Conservation (phyloP, 2,113 vertebrate genomes). For the Trematomus loennbergii region DNA sequence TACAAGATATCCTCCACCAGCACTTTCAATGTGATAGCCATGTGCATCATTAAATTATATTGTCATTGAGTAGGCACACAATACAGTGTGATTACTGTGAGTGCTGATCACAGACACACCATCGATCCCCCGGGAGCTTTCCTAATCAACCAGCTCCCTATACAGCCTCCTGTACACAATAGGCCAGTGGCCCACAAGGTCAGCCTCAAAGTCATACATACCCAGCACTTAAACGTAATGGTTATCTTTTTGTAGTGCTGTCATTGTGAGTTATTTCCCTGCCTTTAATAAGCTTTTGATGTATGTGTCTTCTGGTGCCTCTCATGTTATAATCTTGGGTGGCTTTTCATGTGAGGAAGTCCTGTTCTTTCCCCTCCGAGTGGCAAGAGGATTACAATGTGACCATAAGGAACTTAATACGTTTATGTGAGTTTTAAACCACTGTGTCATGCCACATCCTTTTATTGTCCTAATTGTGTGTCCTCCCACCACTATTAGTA, state of each 20-base stretch:
- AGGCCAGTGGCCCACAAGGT: slow-evolving; percentile 71
- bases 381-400: slow-evolving; percentile 30
- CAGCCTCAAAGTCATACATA: slow-evolving; percentile 76
- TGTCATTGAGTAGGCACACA: slow-evolving; percentile 61
- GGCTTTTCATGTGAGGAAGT: slow-evolving; percentile 52
- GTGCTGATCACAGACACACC: slow-evolving; percentile 75
- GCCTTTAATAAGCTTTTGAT: slow-evolving; percentile 81
- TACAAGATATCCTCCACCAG: slow-evolving; percentile 26
- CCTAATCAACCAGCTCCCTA: slow-evolving; percentile 67
- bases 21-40: slow-evolving; percentile 31
- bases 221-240: slow-evolving; percentile 72
- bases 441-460: neutral
- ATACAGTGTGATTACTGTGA: slow-evolving; percentile 73
- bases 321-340: slow-evolving; percentile 60
- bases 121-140: slow-evolving; percentile 73
- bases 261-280: slow-evolving; percentile 76
- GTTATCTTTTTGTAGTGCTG: slow-evolving; percentile 79
- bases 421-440: slow-evolving; percentile 51
- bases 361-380: slow-evolving; percentile 14
- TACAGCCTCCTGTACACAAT: slow-evolving; percentile 63
- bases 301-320: slow-evolving; percentile 58
- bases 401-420: slow-evolving; percentile 47
- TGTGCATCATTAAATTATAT: slow-evolving; percentile 68
- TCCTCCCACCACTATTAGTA: neutral
- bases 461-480: slow-evolving; percentile 29